A percentile compares a stretch with the other conserved stretches of the same genome.
phyloP scores from a whole-genome alignment of 2,888 invertebrate genomes.

The Arctia plantaginis region DNA sequence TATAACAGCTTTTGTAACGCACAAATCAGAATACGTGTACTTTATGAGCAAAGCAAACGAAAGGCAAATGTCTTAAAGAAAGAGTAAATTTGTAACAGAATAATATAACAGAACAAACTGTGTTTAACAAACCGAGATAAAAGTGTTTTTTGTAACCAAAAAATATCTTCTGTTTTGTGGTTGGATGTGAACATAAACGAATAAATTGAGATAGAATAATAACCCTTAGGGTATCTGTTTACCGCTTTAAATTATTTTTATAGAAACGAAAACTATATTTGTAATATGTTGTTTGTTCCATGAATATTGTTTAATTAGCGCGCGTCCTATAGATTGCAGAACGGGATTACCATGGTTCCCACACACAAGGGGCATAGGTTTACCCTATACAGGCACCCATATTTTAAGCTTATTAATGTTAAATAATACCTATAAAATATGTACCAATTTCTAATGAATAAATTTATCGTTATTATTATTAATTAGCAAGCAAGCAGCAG shows the following conservation, averaged over 20 bases:
- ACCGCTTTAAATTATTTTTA: neutral
- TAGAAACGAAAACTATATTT: neutral
- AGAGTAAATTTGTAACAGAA: constrained; percentile 10
- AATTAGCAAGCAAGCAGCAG: too few relatives aligned
- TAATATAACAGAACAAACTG: constrained; percentile 34
- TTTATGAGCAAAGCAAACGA: neutral
- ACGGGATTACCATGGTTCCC: too few relatives aligned
- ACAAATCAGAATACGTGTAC: neutral
- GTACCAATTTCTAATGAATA: too few relatives aligned
- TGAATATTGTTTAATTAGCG: too few relatives aligned
- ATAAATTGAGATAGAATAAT: neutral
- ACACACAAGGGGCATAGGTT: too few relatives aligned
- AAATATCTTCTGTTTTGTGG: constrained; percentile 1
- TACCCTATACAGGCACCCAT: too few relatives aligned
- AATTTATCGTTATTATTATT: too few relatives aligned
- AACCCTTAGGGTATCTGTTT: neutral
- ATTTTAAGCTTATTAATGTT: too few relatives aligned
- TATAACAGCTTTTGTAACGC: neutral
- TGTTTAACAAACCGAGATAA: constrained; percentile 58
- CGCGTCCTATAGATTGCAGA: too few relatives aligned
- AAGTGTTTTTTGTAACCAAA: constrained; percentile 41
- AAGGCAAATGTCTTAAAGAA: neutral
- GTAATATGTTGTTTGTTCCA: too few relatives aligned
- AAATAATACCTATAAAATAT: too few relatives aligned
- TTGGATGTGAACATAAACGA: neutral